phyloP scores from a whole-genome alignment of 1,140 invertebrate species.

The Phymastichus coffea region DNA sequence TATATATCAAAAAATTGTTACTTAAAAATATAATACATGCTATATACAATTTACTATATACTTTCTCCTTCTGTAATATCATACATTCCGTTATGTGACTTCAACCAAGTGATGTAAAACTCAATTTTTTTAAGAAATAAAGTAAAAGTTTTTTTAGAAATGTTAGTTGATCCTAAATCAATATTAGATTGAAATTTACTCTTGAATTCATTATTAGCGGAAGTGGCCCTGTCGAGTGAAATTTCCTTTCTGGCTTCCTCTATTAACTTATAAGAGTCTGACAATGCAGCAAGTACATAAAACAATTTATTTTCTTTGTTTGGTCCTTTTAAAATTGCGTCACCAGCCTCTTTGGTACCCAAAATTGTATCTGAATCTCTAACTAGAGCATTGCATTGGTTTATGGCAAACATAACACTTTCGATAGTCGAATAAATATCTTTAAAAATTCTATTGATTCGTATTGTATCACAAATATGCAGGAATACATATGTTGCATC shows the following conservation, averaged over 20 bases:
- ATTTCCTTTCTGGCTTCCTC: conserved; percentile 49
- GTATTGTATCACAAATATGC: conserved; percentile 63
- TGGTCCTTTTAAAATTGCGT: conserved; percentile 55
- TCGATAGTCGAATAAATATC: conserved; percentile 61
- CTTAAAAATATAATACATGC: not conserved
- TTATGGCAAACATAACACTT: conserved; percentile 61
- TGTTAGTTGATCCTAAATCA: conserved; percentile 48
- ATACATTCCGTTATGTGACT: conserved; percentile 32
- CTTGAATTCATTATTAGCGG: conserved; percentile 50
- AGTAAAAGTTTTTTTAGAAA: conserved; percentile 61
- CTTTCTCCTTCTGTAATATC: conserved; percentile 6
- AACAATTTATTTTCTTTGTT: conserved; percentile 48
- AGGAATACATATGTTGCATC: conserved; percentile 62
- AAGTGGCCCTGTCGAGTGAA: conserved; percentile 38
- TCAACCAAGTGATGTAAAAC: conserved; percentile 68
- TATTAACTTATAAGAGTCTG: conserved; percentile 62
- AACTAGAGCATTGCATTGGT: conserved; percentile 50
- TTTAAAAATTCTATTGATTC: conserved; percentile 63
- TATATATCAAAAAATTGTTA: too few relatives aligned
- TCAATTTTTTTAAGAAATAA: conserved; percentile 67
- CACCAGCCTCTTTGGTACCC: conserved; percentile 44
- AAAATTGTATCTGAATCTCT: conserved; percentile 48
- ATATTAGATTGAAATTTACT: conserved; percentile 58
- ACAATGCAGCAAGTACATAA: conserved; percentile 60
- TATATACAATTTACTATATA: not conserved